Base-by-base conservation (phyloP, 2,888 invertebrate genomes). In the Halictus ligatus region DNA sequence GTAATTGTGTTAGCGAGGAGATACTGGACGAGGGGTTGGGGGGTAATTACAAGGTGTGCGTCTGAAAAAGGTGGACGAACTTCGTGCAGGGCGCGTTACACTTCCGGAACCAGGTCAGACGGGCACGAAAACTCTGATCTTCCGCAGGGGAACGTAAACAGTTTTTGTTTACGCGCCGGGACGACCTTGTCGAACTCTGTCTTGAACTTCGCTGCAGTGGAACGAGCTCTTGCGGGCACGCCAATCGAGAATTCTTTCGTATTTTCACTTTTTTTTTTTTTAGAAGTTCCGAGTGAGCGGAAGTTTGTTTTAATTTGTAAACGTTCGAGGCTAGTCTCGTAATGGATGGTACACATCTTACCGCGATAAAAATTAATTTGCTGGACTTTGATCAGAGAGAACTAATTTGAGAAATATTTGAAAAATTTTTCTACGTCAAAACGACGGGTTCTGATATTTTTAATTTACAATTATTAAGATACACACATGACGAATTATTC, bases 101-200 rank as follows among this genome's bases (percentile, higher is more conserved):
- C 71, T 71, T 43, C 6, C 13, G 43, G 6, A 71, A 71, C n/a
- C 71, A 43, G 71, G 71, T 71, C 71, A 71, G n/a, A 43, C 58
- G 58, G n/a, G n/a, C 58, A n/a, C 58, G 58, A n/a, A 58, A n/a
- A n/a, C 58, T 58, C n/a, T 12, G 58, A 58, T 58, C n/a, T 58
- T 58, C 58, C 58, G 58, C 58, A 12, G n/a, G n/a, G 10, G n/a
- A n/a, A n/a, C n/a, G n/a, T 58, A n/a, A 58, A 58, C 58, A 58
- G 58, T 58, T 58, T 58, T 58, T 58, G 58, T 58, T 48, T 54
- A 35, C 25, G 29, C 67, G 25, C n/a, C 73, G 7, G 25, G 46
- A 43, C 58, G 58, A 58, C 58, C 58, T 58, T 58, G 58, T 58
- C 58, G 58, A 58, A 58, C n/a, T 58, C 58, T n/a, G 58, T 58